Evolutionary conservation across 2,888 invertebrate genomes (phyloP).

Genomic region (Dascillus cervinus): DNA sequence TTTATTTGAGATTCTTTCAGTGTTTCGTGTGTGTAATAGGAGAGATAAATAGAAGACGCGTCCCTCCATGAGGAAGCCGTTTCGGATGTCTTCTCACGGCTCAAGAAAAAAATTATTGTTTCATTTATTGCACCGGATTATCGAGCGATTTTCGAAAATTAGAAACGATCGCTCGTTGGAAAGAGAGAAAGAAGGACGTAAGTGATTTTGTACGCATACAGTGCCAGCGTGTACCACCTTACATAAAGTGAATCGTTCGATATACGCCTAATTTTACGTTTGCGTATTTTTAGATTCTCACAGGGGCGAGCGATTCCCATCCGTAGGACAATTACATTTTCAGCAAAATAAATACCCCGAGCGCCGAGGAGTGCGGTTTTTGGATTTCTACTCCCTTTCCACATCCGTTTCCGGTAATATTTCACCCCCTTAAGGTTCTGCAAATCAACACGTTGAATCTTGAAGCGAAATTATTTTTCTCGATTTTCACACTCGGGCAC

Average conservation of each 20-base stretch:
- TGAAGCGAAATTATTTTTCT: no score
- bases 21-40: no score
- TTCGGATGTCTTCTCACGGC: no score
- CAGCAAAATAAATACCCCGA: constrained; percentile 16
- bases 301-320: no score
- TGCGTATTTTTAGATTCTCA: constrained; percentile 15
- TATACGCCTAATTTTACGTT: constrained; percentile 18
- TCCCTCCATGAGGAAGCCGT: no score
- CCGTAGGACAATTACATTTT: constrained; percentile 14
- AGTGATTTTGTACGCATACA: constrained; percentile 17
- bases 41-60: no score
- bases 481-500: no score
- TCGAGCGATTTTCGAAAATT: no score
- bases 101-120: no score
- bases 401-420: constrained; percentile 35
- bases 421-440: constrained; percentile 31
- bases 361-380: constrained; percentile 12
- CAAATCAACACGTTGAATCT: constrained; percentile 33
- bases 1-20: no score
- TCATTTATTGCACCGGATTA: no score
- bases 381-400: constrained; percentile 17
- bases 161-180: no score
- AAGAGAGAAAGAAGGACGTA: constrained; percentile 9
- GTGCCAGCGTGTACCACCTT: constrained; percentile 18
- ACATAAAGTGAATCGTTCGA: constrained; percentile 11